Evolutionary conservation across 2,888 invertebrate genomes (phyloP).

Genomic region (Cistogaster globosa): DNA sequence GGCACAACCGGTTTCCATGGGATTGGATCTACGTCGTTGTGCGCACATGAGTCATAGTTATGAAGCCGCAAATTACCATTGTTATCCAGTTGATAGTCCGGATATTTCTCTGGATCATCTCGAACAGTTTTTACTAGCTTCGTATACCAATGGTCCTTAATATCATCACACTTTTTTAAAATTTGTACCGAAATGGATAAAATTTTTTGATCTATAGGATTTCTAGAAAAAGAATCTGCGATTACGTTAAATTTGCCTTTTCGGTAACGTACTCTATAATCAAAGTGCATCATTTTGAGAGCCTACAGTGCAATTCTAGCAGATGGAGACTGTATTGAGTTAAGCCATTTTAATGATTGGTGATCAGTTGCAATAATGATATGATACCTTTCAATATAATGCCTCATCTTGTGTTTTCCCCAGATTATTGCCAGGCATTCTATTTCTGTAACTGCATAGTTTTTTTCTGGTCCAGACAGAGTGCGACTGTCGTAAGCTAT

Average conservation of each 20-base stretch:
- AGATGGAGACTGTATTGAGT: conserved; percentile 51
- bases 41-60: not conserved
- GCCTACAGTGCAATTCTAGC: conserved; percentile 56
- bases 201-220: too few relatives aligned
- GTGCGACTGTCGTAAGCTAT: conserved; percentile 28
- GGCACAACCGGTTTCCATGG: conserved; percentile 29
- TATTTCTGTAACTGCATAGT: conserved; percentile 43
- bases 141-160: too few relatives aligned
- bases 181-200: too few relatives aligned
- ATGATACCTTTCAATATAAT: too few relatives aligned
- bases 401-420: too few relatives aligned
- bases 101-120: too few relatives aligned
- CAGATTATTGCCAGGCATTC: too few relatives aligned
- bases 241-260: conserved; percentile 35
- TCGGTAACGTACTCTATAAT: too few relatives aligned
- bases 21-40: conserved; percentile 20
- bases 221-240: conserved; percentile 45
- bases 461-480: conserved; percentile 14
- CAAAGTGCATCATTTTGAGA: too few relatives aligned
- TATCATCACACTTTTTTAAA: too few relatives aligned
- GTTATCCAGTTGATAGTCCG: too few relatives aligned
- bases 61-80: conserved; percentile 21
- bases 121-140: too few relatives aligned
- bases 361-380: conserved; percentile 45
- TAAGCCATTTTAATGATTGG: conserved; percentile 43